Evolutionary conservation across 1,140 invertebrate genomes (phyloP), one percentile per base, ranked within the genome.

Genomic region (Cyrtorhinus lividipennis): DNA sequence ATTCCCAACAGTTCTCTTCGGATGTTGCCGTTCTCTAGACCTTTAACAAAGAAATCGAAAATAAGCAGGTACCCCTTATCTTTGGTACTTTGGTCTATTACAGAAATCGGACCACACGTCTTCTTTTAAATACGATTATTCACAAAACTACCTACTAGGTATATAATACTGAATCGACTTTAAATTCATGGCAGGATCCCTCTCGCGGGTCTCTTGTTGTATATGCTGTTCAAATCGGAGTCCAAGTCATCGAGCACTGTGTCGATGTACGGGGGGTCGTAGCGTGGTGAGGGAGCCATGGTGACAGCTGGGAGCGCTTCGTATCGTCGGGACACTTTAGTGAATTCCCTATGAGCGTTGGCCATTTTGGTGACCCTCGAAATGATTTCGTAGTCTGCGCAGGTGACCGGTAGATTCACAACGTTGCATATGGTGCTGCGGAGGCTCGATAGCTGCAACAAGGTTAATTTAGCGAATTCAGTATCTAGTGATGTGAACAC

Each of bases 321-420:
- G 56, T 72, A 86, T 64, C 84, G 76, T 8, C 84, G 72, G 0
- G 85, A 87, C 0, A 88, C 79, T 67, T 85, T 75, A 1, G 85
- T 86, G 71, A 86, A 87, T 71, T 88, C 85, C 59, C 85, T 80
- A 73, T 87, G 84, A 0, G 85, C 85, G 65, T 86, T 81, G 8
- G 86, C 81, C 64, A 87, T 73, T 74, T 87, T 87, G 68, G 87
- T 84, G 3, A 88, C 75, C 15, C 83, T 79, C 1, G 83, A 82
- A 56, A 87, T 82, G 65, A 88, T 79, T 71, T 88, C 86, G 71
- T 86, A 87, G 73, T 88, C 85, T 0, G 85, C 80, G 59, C 84
- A 80, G 25, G 83, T 81, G 13, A 81, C 77, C 45, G 84, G 78
- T 62, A 85, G 79, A 2, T 83, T 83, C 24, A 86, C 68, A 22